phyloP scores from a whole-genome alignment of 2,113 vertebrate species.

The Aramus guarauna region DNA sequence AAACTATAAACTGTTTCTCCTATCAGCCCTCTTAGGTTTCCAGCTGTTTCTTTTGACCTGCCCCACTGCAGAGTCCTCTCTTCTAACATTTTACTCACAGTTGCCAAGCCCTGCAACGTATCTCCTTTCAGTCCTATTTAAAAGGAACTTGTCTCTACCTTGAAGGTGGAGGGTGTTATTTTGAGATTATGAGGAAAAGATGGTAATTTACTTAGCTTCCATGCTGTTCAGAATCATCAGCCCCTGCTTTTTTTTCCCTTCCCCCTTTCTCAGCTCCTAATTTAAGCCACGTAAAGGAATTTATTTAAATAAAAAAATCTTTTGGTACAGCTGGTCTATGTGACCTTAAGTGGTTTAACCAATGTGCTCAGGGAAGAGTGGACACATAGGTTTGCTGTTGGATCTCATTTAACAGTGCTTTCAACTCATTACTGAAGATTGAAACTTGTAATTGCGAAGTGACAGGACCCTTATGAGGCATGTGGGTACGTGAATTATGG shows the following conservation, averaged over 20 bases:
- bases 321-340: background rate
- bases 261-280: too few relatives aligned
- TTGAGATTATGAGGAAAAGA: background rate
- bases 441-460: background rate
- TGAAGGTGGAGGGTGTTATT: background rate
- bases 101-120: background rate
- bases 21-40: background rate
- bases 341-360: background rate
- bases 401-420: background rate
- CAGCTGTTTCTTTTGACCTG: background rate
- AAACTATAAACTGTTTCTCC: background rate
- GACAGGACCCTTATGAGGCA: background rate
- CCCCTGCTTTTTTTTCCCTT: background rate
- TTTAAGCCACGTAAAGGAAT: background rate
- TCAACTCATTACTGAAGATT: background rate
- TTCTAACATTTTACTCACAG: background rate
- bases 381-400: background rate
- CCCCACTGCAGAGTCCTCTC: background rate
- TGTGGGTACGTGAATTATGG: fast-evolving
- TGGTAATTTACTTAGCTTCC: background rate
- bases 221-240: background rate
- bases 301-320: background rate
- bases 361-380: background rate
- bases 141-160: background rate
- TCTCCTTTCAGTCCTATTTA: background rate